Base-by-base conservation (phyloP, 2,113 vertebrate species). In the Oceanites oceanicus region DNA sequence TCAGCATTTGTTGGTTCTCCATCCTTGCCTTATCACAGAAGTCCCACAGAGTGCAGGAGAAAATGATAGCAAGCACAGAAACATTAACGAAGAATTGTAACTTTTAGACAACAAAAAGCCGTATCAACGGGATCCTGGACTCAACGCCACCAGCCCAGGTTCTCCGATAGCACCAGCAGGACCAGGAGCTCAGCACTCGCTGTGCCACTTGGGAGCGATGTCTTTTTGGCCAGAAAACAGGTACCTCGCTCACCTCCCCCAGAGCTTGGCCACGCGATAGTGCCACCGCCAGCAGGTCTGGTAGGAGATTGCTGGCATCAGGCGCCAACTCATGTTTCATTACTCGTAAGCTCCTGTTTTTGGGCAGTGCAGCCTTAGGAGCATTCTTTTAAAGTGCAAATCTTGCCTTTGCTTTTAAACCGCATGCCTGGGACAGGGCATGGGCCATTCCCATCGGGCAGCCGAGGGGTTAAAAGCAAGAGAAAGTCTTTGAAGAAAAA, bases 181-280 rank as follows among this genome's bases (percentile, higher is more conserved):
- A 53, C 19, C 45, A 45, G 77, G 38, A 89, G 52, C 50, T 76
- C 26, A 75, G 34, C 22, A 26, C 19, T 8, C 22, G 15, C 55
- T 3, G 0, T 23, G 18, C 12, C 4, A 0, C 5, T 32, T 49
- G 11, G 19, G 27, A 66, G 18, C 3, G 0, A 30, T 6, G 19
- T 3, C 20, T 25, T 82, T 61, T 40, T 30, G 44, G 34, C 63
- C 78, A 83, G n/a, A 75, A 40, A 42, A 32, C 40, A 30, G n/a
- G 45, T 19, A 4, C 34, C 10, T 8, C 1, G 6, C 36, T 59
- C 40, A 3, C 15, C 56, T 84, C 32, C 32, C 42, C 8, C 2
- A 0, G 40, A 73, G 18, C 45, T 6, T 26, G n/a, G 40, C 61
- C 3, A 0, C 3, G 34, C 0, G 0, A 22, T 6, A 13, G 67